Evolutionary conservation across 2,888 invertebrate species (phyloP), one percentile per base, ranked within the genome.

Genomic region (Watsonalla cultraria): DNA sequence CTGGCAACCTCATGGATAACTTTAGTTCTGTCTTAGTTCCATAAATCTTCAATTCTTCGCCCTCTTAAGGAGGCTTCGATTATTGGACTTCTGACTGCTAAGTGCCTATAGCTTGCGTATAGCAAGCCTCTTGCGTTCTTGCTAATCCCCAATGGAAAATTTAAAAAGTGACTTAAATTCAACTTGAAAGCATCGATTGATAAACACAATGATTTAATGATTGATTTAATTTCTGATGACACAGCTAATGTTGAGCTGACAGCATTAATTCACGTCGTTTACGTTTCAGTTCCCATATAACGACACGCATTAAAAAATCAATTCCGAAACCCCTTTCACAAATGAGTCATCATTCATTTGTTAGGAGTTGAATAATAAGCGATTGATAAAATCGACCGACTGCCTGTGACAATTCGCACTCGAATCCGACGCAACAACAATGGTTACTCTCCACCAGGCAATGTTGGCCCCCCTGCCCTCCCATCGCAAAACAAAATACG

Each of bases 371-470:
- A 84, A 81, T 84, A 85, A 85, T 84, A 86, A 80, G 80, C 79
- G 80, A 85, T 85, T 84, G 85, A 86, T 85, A 84, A 84, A 86
- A 84, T 82, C 84, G 72, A 74, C 78, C 77, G 74, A 72, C 83
- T 85, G 86, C 74, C 82, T 84, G 82, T 86, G 86, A 87, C 86
- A 86, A 86, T 86, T 85, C 84, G 81, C 84, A 85, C 84, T 86
- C 81, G 76, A 82, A 84, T 82, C 80, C 77, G 74, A 82, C 76
- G 79, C 73, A 77, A 77, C 76, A 80, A 86, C 86, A 86, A 86
- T 85, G 76, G 81, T 74, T 65, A 59, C 58, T 61, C 60, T 69
- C 67, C 68, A 73, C 86, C 86, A 81, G 55, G 54, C 59, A 71
- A 70, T 51, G 50, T 52, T 65, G 82, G 68, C 52, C 78, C 62